Percentiles rank a stretch among this genome's conserved stretches.
Evolutionary conservation across 2,797 vertebrate species (phyloP).

Genomic region (Coreius guichenoti): DNA sequence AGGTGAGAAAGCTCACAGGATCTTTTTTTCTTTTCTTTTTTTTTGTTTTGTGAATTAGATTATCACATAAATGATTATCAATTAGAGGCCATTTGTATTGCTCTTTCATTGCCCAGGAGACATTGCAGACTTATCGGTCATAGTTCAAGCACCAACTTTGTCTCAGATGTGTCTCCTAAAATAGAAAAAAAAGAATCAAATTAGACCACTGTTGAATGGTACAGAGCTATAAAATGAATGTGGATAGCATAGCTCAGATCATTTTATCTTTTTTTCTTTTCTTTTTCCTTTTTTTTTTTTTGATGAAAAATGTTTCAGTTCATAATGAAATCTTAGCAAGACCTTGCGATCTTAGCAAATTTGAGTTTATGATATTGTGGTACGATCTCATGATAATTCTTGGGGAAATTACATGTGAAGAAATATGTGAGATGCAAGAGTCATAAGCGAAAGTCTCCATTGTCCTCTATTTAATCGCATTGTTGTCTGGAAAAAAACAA

Average conservation of each 20-base stretch:
- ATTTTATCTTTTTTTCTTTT: background rate
- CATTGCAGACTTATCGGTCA: background rate
- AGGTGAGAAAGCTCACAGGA: background rate
- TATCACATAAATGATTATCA: too few species aligned
- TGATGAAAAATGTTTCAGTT: background rate
- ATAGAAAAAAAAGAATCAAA: background rate
- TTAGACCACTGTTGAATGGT: background rate
- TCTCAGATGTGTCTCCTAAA: background rate
- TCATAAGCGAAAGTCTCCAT: background rate
- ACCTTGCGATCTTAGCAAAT: constrained; percentile 1
- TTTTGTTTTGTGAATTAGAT: background rate
- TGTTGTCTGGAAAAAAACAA: background rate
- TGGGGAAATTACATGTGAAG: background rate
- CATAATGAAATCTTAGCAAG: constrained; percentile 6
- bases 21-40: background rate
- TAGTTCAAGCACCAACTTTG: background rate
- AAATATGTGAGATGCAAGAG: background rate
- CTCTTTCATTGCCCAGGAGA: background rate
- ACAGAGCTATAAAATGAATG: background rate
- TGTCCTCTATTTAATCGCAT: background rate
- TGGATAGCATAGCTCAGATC: background rate
- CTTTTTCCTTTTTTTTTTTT: background rate
- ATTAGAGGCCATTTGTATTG: constrained; percentile 6
- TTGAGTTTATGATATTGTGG: background rate
- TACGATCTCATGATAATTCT: background rate